Conservation (phyloP, 2,888 invertebrate genomes). For the Dryadula phaetusa region DNA sequence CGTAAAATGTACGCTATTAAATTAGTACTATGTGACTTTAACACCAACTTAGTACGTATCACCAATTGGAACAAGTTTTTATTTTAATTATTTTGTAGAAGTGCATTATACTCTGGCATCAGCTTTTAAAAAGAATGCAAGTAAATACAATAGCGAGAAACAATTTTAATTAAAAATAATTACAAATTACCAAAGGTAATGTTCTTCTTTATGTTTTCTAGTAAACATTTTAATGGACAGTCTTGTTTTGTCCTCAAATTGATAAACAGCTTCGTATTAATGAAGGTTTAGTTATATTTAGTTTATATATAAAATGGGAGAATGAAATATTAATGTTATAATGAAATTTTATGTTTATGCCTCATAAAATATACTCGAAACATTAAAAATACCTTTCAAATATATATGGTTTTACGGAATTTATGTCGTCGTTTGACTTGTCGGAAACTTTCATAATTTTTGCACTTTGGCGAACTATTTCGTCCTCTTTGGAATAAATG, state of each 20-base stretch:
- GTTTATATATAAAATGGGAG: not conserved
- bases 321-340: not conserved
- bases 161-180: not conserved
- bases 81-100: not conserved
- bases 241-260: not conserved
- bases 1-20: not conserved
- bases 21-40: conserved; percentile 6
- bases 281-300: not conserved
- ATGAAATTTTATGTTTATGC: not conserved
- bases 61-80: conserved; percentile 1
- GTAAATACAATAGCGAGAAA: not conserved
- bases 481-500: conserved; percentile 40
- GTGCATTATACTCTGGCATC: not conserved
- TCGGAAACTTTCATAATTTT: conserved; percentile 21
- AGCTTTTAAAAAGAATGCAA: conserved; percentile 12
- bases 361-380: not conserved
- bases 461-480: conserved; percentile 44
- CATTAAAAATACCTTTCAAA: conserved; percentile 8
- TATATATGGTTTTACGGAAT: conserved; percentile 18
- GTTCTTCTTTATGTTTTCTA: not conserved
- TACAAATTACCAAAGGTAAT: not conserved
- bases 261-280: no score
- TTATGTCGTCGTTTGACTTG: conserved; percentile 2
- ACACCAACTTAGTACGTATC: not conserved
- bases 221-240: not conserved